Percentiles rank a stretch among this genome's conserved stretches.
phyloP scores from a whole-genome alignment of 1,140 invertebrate genomes.

The Heliconius congener region DNA sequence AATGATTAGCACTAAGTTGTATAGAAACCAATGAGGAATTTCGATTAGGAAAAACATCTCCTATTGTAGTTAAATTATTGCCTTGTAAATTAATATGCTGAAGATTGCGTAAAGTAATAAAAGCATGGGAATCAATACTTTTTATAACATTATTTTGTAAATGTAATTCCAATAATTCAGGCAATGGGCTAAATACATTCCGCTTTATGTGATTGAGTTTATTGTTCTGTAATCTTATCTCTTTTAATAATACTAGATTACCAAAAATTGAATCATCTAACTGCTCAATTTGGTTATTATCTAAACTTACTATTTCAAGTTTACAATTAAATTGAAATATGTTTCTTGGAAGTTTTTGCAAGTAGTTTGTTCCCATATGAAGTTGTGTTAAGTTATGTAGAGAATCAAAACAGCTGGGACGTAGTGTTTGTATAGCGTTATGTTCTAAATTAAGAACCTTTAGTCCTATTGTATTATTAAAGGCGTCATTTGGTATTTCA shows the following conservation, averaged over 20 bases:
- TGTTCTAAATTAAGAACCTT: constrained; percentile 93
- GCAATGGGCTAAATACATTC: constrained; percentile 90
- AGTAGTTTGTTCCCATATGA: constrained; percentile 93
- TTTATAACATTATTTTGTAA: constrained; percentile 93
- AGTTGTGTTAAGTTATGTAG: constrained; percentile 90
- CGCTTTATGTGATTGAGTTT: constrained; percentile 87
- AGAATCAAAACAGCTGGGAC: constrained; percentile 87
- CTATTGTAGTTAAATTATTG: constrained; percentile 88
- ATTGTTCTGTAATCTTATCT: constrained; percentile 94
- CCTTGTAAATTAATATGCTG: constrained; percentile 94
- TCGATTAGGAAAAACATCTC: constrained; percentile 90
- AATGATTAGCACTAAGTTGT: constrained; percentile 91
- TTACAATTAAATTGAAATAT: constrained; percentile 88
- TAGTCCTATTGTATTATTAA: constrained; percentile 88
- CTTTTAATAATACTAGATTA: constrained; percentile 87
- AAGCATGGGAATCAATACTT: constrained; percentile 90
- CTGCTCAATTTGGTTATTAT: constrained; percentile 93
- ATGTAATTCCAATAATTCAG: constrained; percentile 91
- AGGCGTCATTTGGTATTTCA: constrained; percentile 90
- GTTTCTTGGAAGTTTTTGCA: constrained; percentile 87
- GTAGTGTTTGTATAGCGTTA: constrained; percentile 91
- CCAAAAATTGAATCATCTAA: constrained; percentile 90
- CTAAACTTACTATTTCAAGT: constrained; percentile 92
- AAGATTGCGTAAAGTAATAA: constrained; percentile 90
- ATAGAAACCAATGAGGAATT: constrained; percentile 91